phyloP scores from a whole-genome alignment of 2,888 invertebrate genomes.

The Nemotelus pantherinus region DNA sequence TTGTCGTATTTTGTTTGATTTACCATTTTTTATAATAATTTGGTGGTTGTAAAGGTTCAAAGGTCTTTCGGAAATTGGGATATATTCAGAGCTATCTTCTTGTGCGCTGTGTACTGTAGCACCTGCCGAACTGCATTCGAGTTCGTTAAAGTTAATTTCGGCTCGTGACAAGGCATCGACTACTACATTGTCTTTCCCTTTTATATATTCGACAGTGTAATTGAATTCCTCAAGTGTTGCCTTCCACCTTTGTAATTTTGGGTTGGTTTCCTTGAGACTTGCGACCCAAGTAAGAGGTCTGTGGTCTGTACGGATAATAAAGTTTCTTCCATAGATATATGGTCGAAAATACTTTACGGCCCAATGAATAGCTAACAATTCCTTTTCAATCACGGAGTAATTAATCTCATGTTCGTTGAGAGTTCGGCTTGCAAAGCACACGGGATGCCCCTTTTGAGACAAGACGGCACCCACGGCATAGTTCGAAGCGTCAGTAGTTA shows the following conservation, averaged over 20 bases:
- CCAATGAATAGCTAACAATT: conserved; percentile 47
- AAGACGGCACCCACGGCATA: not conserved
- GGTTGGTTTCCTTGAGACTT: not conserved
- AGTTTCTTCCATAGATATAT: conserved; percentile 47
- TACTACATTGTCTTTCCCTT: conserved; percentile 16
- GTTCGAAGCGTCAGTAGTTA: conserved; percentile 9
- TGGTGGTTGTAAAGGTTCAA: conserved; percentile 14
- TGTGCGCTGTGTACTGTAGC: conserved; percentile 16
- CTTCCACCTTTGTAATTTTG: conserved; percentile 22
- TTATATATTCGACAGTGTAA: not conserved
- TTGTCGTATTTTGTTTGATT: not conserved
- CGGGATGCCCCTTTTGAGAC: conserved; percentile 8
- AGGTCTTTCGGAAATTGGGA: conserved; percentile 17
- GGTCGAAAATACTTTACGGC: conserved; percentile 49
- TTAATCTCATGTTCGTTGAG: conserved; percentile 10
- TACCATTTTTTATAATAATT: conserved; percentile 10
- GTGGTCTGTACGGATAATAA: conserved; percentile 48
- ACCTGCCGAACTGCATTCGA: not conserved
- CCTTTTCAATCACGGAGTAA: not conserved
- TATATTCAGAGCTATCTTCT: conserved; percentile 16
- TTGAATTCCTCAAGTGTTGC: conserved; percentile 1
- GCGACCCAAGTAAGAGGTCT: not conserved
- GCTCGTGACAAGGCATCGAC: conserved; percentile 13
- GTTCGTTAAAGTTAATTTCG: not conserved
- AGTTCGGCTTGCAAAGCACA: conserved; percentile 9